A percentile compares a stretch with the other conserved stretches of the same genome.
Conservation (phyloP, 2,888 invertebrate species). For the Leptopterna dolabrata region DNA sequence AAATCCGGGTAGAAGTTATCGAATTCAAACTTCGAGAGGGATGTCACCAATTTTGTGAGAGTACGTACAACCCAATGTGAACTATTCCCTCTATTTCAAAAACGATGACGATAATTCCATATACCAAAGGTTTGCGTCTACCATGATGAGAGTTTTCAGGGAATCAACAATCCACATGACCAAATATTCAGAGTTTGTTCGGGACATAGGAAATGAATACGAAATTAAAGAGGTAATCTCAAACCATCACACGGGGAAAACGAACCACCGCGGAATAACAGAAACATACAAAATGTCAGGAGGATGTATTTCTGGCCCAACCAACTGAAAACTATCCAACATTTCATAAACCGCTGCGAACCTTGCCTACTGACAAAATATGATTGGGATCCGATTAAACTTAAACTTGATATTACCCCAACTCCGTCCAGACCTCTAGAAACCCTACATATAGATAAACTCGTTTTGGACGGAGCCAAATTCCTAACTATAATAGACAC, state of each 20-base stretch:
- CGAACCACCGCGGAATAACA: background rate
- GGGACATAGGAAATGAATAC: background rate
- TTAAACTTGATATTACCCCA: background rate
- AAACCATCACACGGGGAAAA: background rate
- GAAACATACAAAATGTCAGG: background rate
- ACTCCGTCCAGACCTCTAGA: background rate
- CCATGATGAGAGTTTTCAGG: background rate
- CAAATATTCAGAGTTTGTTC: background rate
- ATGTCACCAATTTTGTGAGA: background rate
- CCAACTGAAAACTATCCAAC: too few relatives aligned
- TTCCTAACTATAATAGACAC: too few relatives aligned
- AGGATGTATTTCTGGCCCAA: too few relatives aligned
- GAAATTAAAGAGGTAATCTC: background rate
- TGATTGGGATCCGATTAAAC: background rate
- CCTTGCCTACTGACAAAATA: background rate
- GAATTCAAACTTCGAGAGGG: too few relatives aligned
- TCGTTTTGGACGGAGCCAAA: background rate
- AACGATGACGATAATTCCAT: background rate
- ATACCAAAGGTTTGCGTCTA: background rate
- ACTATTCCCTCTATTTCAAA: background rate
- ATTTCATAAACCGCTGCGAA: too few relatives aligned
- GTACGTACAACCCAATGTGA: background rate
- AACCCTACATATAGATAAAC: background rate
- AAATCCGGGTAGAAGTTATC: background rate
- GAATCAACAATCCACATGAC: too few relatives aligned